Evolutionary conservation across 2,113 vertebrate genomes (phyloP).

Genomic region (Phyllopteryx taeniolatus): DNA sequence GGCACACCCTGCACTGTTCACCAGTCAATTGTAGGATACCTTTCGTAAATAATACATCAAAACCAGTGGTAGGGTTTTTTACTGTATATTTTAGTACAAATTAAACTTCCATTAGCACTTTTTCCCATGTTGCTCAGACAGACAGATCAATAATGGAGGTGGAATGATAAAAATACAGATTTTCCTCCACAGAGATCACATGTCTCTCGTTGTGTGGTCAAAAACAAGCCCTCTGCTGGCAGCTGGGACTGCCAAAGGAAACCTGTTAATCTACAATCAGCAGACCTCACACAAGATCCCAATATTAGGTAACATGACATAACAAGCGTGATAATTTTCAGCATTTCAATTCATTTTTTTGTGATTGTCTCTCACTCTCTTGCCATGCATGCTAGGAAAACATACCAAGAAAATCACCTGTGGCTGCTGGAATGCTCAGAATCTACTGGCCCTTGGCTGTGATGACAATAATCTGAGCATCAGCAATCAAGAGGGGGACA

Average conservation of each 20-base stretch:
- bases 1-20: too few species aligned
- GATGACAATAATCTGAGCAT: conserved; percentile 91
- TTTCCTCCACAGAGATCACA: conserved; percentile 78
- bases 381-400: conserved; percentile 76
- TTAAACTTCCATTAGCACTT: background rate
- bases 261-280: conserved; percentile 92
- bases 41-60: background rate
- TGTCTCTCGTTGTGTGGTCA: conserved; percentile 93
- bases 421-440: conserved; percentile 92
- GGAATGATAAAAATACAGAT: background rate
- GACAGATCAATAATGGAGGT: background rate
- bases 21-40: too few species aligned
- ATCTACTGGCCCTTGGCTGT: conserved; percentile 89
- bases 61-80: background rate
- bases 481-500: conserved; percentile 96
- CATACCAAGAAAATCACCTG: conserved; percentile 94
- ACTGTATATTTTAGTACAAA: background rate
- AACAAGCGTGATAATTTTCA: background rate
- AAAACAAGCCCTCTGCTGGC: conserved; percentile 84
- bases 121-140: background rate
- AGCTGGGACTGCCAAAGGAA: conserved; percentile 92
- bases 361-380: background rate
- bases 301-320: conserved; percentile 80
- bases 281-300: conserved; percentile 97
- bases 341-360: background rate